Percentiles rank a stretch among this genome's conserved stretches.
These are phyloP conservation scores for Trichogramma pretiosum DNA, from an alignment of 1,140 invertebrate species.

Conservation along the genomic window DNA sequence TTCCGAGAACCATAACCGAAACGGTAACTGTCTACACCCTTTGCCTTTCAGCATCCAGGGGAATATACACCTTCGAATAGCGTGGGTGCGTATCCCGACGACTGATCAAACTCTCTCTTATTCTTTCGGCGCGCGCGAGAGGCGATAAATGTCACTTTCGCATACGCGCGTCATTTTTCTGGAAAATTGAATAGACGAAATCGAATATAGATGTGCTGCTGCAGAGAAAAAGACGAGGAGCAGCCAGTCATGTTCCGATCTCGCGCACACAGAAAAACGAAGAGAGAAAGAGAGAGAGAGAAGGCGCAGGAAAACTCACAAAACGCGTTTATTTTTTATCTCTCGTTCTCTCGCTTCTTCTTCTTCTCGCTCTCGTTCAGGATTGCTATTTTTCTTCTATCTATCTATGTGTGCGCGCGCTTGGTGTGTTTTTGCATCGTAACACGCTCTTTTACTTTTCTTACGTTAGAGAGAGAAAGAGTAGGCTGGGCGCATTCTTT, in stretches of 20 bases:
- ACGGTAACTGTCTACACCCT: conserved; percentile 42
- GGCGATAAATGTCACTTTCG: conserved; percentile 10
- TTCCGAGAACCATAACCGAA: conserved; percentile 49
- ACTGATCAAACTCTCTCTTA: conserved; percentile 44
- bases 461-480: too few species aligned
- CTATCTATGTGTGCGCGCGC: background rate
- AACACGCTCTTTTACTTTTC: too few species aligned
- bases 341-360: conserved; percentile 3
- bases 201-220: too few species aligned
- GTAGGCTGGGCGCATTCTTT: conserved; percentile 1
- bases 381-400: conserved; percentile 27
- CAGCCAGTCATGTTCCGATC: too few species aligned
- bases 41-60: too few species aligned
- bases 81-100: too few species aligned
- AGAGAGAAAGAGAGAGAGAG: too few species aligned
- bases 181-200: conserved; percentile 40
- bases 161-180: conserved; percentile 31
- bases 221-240: too few species aligned
- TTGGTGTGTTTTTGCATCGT: conserved; percentile 6
- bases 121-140: conserved; percentile 28
- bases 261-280: too few species aligned
- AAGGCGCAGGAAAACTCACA: too few species aligned
- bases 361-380: conserved; percentile 14
- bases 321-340: background rate
- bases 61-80: too few species aligned